Evolutionary conservation across 2,888 invertebrate genomes (phyloP).

Genomic region (Pediacus dermestoides): DNA sequence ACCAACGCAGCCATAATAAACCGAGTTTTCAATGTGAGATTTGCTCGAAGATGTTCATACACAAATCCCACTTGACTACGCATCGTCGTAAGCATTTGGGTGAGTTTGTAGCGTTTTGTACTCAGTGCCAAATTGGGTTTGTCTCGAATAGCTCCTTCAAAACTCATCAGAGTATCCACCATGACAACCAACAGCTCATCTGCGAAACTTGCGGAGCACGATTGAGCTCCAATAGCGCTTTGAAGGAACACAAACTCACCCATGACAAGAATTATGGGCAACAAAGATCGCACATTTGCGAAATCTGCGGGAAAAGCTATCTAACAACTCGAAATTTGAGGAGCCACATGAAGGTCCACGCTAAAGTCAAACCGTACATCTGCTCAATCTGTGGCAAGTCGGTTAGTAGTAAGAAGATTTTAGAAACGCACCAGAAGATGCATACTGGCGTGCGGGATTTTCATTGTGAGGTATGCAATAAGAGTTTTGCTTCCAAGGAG

Average conservation of each 20-base stretch:
- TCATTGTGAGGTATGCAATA: constrained; percentile 35
- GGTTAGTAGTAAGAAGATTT: constrained; percentile 40
- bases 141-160: constrained; percentile 35
- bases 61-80: constrained; percentile 58
- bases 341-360: constrained; percentile 39
- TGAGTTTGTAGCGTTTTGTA: constrained; percentile 39
- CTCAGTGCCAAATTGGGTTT: constrained; percentile 42
- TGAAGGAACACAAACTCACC: constrained; percentile 38
- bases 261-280: constrained; percentile 35
- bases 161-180: constrained; percentile 37
- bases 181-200: constrained; percentile 34
- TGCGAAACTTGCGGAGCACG: constrained; percentile 38
- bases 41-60: constrained; percentile 59
- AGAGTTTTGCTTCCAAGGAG: constrained; percentile 46
- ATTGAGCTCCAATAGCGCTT: constrained; percentile 32
- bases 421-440: constrained; percentile 45
- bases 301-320: constrained; percentile 50
- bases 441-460: constrained; percentile 45
- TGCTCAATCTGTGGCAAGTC: constrained; percentile 46
- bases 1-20: constrained; percentile 56
- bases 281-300: constrained; percentile 43
- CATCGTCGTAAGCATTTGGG: constrained; percentile 59
- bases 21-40: constrained; percentile 58
- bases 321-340: constrained; percentile 41
- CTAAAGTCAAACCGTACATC: constrained; percentile 31